A percentile compares a stretch with the other conserved stretches of the same genome.
Conservation (phyloP, 2,888 invertebrate genomes). For the Nemurella pictetii region DNA sequence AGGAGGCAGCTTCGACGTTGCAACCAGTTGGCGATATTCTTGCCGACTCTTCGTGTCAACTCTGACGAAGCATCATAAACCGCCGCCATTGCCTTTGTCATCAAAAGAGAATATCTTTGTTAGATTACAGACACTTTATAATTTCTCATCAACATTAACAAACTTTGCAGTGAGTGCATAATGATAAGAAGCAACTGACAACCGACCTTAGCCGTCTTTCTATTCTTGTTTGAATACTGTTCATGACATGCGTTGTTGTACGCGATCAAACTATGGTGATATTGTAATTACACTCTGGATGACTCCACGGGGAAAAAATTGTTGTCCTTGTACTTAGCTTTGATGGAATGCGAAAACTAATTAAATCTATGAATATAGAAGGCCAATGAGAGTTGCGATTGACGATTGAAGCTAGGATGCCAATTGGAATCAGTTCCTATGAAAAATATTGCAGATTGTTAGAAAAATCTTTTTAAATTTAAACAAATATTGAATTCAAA, state of each 20-base stretch:
- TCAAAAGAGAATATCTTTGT: constrained; percentile 22
- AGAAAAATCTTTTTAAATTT: too few relatives aligned
- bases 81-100: constrained; percentile 29
- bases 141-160: constrained; percentile 27
- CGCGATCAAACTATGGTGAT: too few relatives aligned
- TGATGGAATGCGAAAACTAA: not conserved
- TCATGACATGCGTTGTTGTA: not conserved
- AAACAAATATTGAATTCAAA: too few relatives aligned
- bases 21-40: not conserved
- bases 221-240: not conserved
- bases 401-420: too few relatives aligned
- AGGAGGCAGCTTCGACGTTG: not conserved
- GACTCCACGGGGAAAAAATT: too few relatives aligned
- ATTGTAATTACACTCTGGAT: not conserved
- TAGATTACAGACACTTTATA: constrained; percentile 24
- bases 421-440: too few relatives aligned
- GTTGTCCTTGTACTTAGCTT: too few relatives aligned
- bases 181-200: not conserved
- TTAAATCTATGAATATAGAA: too few relatives aligned
- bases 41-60: constrained; percentile 17
- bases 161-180: not conserved
- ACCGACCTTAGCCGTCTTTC: not conserved
- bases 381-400: not conserved
- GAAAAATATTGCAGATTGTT: too few relatives aligned
- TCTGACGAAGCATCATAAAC: constrained; percentile 29